Evolutionary conservation across 2,888 invertebrate genomes (phyloP).

Genomic region (Platycnemis pennipes): DNA sequence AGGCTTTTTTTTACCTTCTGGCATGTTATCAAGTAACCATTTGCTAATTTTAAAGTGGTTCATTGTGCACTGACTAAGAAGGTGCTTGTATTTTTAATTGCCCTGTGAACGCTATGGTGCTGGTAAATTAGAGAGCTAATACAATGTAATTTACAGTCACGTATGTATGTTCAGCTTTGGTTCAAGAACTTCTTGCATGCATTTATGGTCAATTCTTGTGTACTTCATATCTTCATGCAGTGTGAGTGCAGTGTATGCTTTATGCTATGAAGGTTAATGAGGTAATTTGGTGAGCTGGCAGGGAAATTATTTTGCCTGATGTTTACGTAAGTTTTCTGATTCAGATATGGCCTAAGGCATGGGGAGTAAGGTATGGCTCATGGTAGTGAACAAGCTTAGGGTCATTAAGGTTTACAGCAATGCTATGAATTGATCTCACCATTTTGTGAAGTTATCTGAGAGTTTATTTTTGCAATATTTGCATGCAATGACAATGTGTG

Average conservation of each 20-base stretch:
- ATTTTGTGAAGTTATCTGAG: too few relatives aligned
- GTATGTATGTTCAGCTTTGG: not conserved
- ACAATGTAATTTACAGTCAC: not conserved
- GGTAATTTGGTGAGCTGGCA: not conserved
- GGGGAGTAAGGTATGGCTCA: too few relatives aligned
- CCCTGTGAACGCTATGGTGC: not conserved
- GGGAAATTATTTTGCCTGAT: not conserved
- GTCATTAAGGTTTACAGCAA: too few relatives aligned
- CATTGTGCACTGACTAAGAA: not conserved
- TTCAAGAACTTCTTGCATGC: not conserved
- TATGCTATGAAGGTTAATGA: not conserved
- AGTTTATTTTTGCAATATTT: too few relatives aligned
- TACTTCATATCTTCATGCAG: not conserved
- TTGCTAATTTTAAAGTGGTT: not conserved
- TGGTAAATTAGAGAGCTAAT: not conserved
- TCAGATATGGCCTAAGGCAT: too few relatives aligned
- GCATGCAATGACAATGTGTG: too few relatives aligned
- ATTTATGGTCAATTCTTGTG: not conserved
- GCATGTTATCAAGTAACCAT: slow-evolving; percentile 2
- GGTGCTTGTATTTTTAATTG: not conserved
- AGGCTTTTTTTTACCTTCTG: not conserved
- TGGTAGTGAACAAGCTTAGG: too few relatives aligned
- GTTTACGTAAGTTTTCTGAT: too few relatives aligned
- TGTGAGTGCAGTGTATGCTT: not conserved
- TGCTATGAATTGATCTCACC: too few relatives aligned